Evolutionary conservation across 2,113 vertebrate species (phyloP).

Genomic region (Triplophysa siluroides): DNA sequence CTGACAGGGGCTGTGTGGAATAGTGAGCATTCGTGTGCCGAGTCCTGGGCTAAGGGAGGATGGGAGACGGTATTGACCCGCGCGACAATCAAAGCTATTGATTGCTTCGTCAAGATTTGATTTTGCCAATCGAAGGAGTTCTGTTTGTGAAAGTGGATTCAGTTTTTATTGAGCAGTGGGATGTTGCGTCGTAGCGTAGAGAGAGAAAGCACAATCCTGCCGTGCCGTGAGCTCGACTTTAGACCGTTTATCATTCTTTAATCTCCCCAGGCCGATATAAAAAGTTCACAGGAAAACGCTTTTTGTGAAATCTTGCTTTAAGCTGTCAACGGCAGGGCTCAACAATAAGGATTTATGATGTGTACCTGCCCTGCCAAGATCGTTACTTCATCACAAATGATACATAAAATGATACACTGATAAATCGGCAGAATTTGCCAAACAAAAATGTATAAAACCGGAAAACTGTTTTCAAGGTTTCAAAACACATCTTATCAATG

Average conservation of each 20-base stretch:
- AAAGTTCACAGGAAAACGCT: neutral
- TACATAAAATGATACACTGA: too few relatives aligned
- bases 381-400: too few relatives aligned
- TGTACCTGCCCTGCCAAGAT: too few relatives aligned
- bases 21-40: conserved; percentile 7
- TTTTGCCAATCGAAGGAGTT: conserved; percentile 31
- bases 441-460: too few relatives aligned
- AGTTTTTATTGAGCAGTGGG: conserved; percentile 2
- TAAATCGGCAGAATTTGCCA: too few relatives aligned
- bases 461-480: too few relatives aligned
- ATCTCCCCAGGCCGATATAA: neutral
- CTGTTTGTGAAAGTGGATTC: neutral
- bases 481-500: too few relatives aligned
- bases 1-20: conserved; percentile 6
- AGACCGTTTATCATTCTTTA: conserved; percentile 7
- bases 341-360: too few relatives aligned
- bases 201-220: neutral
- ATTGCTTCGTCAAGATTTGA: conserved; percentile 27
- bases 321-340: too few relatives aligned
- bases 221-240: neutral
- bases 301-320: neutral
- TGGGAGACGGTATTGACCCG: neutral
- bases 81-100: conserved; percentile 17
- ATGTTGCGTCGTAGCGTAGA: conserved; percentile 7
- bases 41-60: conserved; percentile 18